Base-by-base conservation (phyloP, 2,113 vertebrate species). In the Menidia beryllina region DNA sequence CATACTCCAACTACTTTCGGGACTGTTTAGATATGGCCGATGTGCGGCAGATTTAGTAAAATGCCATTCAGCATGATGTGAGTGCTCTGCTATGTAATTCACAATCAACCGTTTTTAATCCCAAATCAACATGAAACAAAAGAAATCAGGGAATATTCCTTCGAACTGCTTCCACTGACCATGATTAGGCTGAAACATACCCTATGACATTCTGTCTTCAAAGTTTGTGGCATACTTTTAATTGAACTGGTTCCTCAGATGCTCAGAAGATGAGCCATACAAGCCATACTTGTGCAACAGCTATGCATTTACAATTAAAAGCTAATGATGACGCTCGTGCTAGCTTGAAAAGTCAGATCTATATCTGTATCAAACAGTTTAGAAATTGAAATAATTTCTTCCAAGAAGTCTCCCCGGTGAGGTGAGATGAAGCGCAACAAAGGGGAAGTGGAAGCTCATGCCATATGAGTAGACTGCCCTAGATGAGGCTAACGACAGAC, bases 401-500 rank as follows among this genome's bases (percentile, higher is more conserved):
- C 20, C 25, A 59, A 14, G 17, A 49, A 52, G 15, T 26, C 8
- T 51, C 21, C 55, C 27, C 27, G 4, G 13, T 69, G 53, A 69
- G 17, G 20, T 60, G 59, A 77, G 14, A 41, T 23, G 25, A 47
- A 50, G 54, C 21, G 48, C 53, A 41, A 72, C 58, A 72, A 78
- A 72, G 52, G 61, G 3, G 12, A 41, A 7, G 41, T 59, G 51
- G 12, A 53, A 25, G 11, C 34, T 64, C 8, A 39, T 4, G 39
- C 54, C 53, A 61, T 14, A 25, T 57, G 19, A 77, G 24, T 41
- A 43, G 23, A 55, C 17, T 20, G 8, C 25, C 49, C 2, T 11
- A 60, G 55, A 61, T 73, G 60, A 60, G 24, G 30, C 72, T 39
- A 51, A 76, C 24, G 12, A 48, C 3, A 51, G 55, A 67, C 64